Evolutionary conservation across 2,888 invertebrate species (phyloP).

Genomic region (Lottia scabra): DNA sequence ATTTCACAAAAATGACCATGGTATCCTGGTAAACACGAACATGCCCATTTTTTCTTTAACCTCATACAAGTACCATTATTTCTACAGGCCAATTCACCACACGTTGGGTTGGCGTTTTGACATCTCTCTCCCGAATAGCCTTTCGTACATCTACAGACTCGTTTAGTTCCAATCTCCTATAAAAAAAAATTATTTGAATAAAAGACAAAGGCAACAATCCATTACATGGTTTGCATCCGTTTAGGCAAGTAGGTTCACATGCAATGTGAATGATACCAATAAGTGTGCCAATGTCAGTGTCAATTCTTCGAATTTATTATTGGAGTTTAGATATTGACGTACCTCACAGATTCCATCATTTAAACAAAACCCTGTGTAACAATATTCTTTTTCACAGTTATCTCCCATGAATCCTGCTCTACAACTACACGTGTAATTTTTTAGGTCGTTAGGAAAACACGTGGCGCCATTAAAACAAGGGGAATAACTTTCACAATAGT

Average conservation of each 20-base stretch:
- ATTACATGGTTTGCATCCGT: too few species aligned
- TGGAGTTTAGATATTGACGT: conserved; percentile 2
- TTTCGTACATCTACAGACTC: conserved; percentile 38
- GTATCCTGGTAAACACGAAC: conserved; percentile 39
- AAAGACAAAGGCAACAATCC: too few species aligned
- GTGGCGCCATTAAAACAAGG: conserved; percentile 49
- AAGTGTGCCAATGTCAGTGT: background rate
- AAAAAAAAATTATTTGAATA: background rate
- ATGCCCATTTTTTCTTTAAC: conserved; percentile 33
- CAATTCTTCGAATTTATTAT: background rate
- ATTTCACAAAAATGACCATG: conserved; percentile 42
- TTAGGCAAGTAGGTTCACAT: too few species aligned
- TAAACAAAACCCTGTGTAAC: conserved; percentile 41
- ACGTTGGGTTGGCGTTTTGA: conserved; percentile 37
- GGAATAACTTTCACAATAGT: conserved; percentile 41
- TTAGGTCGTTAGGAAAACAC: conserved; percentile 38
- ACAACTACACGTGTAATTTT: conserved; percentile 53
- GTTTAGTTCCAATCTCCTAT: conserved; percentile 29
- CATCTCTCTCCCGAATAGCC: conserved; percentile 44
- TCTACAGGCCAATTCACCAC: conserved; percentile 39
- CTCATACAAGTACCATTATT: conserved; percentile 43
- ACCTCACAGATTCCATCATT: conserved; percentile 49
- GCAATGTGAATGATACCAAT: too few species aligned
- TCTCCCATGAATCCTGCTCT: conserved; percentile 42
- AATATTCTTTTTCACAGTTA: conserved; percentile 40